Base-by-base conservation (phyloP, 2,113 vertebrate genomes). In the Sardina pilchardus region DNA sequence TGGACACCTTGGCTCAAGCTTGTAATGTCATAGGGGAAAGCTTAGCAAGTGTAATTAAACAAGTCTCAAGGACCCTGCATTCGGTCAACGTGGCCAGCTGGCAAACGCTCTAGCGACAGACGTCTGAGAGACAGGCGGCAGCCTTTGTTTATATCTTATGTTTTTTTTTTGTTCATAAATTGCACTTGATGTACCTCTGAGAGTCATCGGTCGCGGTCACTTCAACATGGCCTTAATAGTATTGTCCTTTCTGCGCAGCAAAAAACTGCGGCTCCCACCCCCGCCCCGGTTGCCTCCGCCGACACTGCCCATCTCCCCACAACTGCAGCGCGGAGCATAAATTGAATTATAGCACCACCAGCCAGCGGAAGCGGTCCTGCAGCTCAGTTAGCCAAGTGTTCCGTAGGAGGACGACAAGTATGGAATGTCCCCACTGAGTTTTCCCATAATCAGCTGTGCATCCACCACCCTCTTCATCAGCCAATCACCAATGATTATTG, bases 261-360 rank as follows among this genome's bases (percentile, higher is more conserved):
- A 43, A 43, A 53, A 84, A 86, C 78, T 83, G 81, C 53, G 78
- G 50, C 67, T 47, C 30, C 42, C 81, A 83, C 19, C 80, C 50
- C 36, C 42, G 63, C 81, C 78, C 71, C 36, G 12, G 4, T 78
- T 36, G 30, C 71, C 34, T 59, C 30, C 56, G 4, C 67, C 48
- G 12, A 48, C 80, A 50, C 42, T 59, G 80, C 75, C 59, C 39
- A 34, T 34, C 48, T 44, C 43, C 34, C 17, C 50, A 67, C 50
- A 89, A 85, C 86, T 89, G 86, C 81, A 84, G 86, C 81, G 86
- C 71, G 87, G 81, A 84, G 39, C 84, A 90, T 85, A 90, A 89
- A 88, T 86, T 89, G 89, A 89, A 90, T 90, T 91, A 85, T 89
- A 92, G 91, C 91, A 90, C 91, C 91, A 90, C 91, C 91, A 90